Base-by-base conservation (phyloP, 2,797 vertebrate genomes). In the Epinephelus malabaricus region DNA sequence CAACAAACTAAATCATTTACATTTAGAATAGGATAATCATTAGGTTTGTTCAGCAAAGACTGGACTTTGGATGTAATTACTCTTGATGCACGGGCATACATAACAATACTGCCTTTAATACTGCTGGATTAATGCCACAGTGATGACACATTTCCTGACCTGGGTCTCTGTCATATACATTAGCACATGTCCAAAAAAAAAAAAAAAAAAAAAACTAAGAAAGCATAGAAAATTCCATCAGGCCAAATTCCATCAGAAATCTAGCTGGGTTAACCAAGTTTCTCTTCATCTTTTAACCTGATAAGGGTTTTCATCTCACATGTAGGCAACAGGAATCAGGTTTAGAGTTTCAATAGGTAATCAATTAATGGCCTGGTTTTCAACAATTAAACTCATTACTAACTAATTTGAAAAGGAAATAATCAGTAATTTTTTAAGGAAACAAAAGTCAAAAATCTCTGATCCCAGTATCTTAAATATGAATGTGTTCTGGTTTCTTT, bases 121-220 rank as follows among this genome's bases (percentile, higher is more conserved):
- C 18, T 72, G 62, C 12, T 30, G 23, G 43, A 50, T 64, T 58
- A 25, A 59, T 59, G 51, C 63, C 68, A 79, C n/a, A 72, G 46
- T 19, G 23, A 27, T 6, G 25, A 49, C 47, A 6, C 14, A n/a
- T 53, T 63, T 55, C 8, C n/a, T 51, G n/a, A 47, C 7, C 7
- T 34, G 30, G 30, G 30, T 63, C 5, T 38, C 23, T 21, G 11
- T 46, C n/a, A 64, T 14, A 17, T 54, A 46, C 21, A 23, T 38
- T 18, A 56, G 15, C 11, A 25, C n/a, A 30, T 5, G 1, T 46
- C 13, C 14, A 0, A 2, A 10, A 10, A 40, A 40, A 23, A 23
- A 23, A 23, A 23, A 23, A 23, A 11, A 10, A 12, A 55, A 10
- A 12, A 55, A 34, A 0, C 14, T 60, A 11, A 21, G 2, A 38